Conservation (phyloP, 2,888 invertebrate species). For the Cybosia mesomella region DNA sequence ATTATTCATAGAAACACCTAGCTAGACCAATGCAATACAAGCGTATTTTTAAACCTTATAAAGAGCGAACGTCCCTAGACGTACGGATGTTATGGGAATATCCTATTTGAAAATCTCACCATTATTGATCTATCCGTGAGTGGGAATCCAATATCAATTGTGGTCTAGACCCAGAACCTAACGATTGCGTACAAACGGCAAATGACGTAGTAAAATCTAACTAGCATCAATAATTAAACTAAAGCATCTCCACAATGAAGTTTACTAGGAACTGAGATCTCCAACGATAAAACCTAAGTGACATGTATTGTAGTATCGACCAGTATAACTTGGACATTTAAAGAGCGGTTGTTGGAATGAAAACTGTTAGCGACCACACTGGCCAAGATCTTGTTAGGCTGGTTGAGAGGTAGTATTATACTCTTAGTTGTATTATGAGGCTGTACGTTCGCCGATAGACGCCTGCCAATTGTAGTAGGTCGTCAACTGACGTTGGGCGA, state of each 20-base stretch:
- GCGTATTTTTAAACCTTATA: too few relatives aligned
- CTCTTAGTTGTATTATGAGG: conserved; percentile 27
- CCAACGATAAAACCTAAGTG: conserved; percentile 35
- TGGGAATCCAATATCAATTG: neutral
- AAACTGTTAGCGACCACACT: conserved; percentile 11
- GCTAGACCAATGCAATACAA: too few relatives aligned
- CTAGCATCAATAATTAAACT: neutral
- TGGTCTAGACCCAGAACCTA: neutral
- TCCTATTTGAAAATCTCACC: too few relatives aligned
- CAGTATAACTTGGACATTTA: conserved; percentile 19
- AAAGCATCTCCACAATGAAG: conserved; percentile 5
- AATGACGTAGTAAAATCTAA: conserved; percentile 2
- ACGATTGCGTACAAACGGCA: neutral
- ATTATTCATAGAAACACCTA: too few relatives aligned
- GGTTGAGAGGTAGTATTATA: conserved; percentile 16
- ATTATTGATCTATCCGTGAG: neutral
- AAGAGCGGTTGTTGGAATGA: conserved; percentile 1
- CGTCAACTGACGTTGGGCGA: conserved; percentile 33
- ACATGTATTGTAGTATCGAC: conserved; percentile 36
- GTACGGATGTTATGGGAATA: neutral
- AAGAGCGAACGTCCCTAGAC: neutral
- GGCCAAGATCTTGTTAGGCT: conserved; percentile 17
- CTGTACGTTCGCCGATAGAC: conserved; percentile 19
- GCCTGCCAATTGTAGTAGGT: conserved; percentile 31
- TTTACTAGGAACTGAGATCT: conserved; percentile 28